Percentiles rank a stretch among this genome's conserved stretches.
Conservation (phyloP, 2,797 vertebrate genomes). For the Diglossa cyanea region DNA sequence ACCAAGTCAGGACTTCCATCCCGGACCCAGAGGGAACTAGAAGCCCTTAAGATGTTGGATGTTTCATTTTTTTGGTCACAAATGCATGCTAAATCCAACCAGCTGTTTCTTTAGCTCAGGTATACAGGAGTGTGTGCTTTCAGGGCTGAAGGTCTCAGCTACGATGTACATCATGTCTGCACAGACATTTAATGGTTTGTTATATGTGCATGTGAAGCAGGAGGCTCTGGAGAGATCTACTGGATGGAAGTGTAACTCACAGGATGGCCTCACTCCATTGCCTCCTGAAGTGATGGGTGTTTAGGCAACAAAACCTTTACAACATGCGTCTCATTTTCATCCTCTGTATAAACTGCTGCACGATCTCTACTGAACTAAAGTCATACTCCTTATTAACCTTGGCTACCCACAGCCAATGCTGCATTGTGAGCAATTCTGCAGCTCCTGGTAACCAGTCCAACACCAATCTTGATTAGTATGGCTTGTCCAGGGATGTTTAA, state of each 20-base stretch:
- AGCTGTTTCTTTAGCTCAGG: constrained; percentile 47
- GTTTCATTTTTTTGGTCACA: neutral
- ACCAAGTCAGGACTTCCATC: neutral
- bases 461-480: neutral
- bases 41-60: neutral
- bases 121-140: neutral
- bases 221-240: neutral
- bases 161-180: neutral
- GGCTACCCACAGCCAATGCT: neutral
- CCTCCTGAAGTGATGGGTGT: neutral
- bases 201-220: neutral
- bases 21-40: neutral
- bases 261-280: neutral
- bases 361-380: neutral
- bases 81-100: neutral
- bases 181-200: neutral
- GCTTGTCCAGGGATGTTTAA: neutral
- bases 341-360: neutral
- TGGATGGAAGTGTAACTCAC: neutral
- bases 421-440: constrained; percentile 5
- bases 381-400: neutral
- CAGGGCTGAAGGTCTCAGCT: neutral
- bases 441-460: neutral
- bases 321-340: neutral
- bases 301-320: neutral